phyloP scores from a whole-genome alignment of 2,113 vertebrate genomes.

The Hippocampus abdominalis region DNA sequence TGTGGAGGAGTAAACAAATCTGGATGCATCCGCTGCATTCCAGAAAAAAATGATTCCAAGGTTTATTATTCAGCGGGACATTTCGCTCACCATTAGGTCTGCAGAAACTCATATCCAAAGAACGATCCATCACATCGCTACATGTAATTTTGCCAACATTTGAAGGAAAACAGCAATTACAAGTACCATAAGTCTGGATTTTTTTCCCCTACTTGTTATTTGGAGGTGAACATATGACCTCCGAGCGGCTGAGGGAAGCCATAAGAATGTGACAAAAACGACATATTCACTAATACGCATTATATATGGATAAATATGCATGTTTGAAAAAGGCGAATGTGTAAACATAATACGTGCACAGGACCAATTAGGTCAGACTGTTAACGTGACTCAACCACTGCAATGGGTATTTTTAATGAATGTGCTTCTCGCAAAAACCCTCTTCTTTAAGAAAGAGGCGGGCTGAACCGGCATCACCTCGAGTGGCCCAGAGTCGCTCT shows the following conservation, averaged over 20 bases:
- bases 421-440: constrained; percentile 57
- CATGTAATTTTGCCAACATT: background rate
- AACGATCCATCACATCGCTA: background rate
- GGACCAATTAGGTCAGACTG: background rate
- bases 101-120: background rate
- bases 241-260: background rate
- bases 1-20: constrained; percentile 98
- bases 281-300: background rate
- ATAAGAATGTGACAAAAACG: background rate
- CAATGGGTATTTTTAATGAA: constrained; percentile 66
- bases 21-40: constrained; percentile 67
- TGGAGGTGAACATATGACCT: background rate
- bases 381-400: background rate
- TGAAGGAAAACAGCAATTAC: background rate
- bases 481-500: constrained; percentile 41
- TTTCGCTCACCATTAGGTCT: constrained; percentile 3
- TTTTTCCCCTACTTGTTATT: background rate
- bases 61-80: constrained; percentile 2
- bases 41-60: background rate
- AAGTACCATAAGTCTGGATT: background rate
- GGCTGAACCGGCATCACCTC: constrained; percentile 47
- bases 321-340: background rate
- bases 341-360: background rate
- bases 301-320: background rate
- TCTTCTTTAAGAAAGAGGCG: constrained; percentile 39